These are phyloP conservation scores for Eurystomus gularis DNA, from an alignment of 2,113 vertebrate species.

Conservation along the genomic window DNA sequence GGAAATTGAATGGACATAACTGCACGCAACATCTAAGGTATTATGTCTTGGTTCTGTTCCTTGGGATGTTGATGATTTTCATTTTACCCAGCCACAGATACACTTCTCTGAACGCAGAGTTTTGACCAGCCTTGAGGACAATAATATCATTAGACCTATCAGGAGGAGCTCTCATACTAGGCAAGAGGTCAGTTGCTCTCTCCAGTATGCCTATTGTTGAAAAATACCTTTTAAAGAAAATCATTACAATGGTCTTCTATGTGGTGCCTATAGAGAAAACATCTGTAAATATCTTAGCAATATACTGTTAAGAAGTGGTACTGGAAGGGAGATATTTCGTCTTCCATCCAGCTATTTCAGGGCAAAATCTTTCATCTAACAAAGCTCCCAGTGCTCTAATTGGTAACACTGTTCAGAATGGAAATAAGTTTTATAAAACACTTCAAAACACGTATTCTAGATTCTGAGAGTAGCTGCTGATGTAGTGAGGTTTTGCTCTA, in stretches of 20 bases:
- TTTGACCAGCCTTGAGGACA: background rate
- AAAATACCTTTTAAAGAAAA: background rate
- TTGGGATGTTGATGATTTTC: conserved; percentile 24
- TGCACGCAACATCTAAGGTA: conserved; percentile 16
- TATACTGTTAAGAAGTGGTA: background rate
- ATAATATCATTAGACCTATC: background rate
- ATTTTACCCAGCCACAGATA: background rate
- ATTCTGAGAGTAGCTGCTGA: background rate
- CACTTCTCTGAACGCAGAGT: background rate
- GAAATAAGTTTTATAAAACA: background rate
- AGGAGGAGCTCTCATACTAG: background rate
- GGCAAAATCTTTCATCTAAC: background rate
- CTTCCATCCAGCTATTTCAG: background rate
- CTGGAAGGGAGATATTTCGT: background rate
- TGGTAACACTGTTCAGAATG: background rate
- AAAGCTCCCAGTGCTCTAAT: background rate
- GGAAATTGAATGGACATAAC: conserved; percentile 72
- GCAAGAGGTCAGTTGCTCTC: background rate
- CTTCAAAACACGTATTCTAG: background rate
- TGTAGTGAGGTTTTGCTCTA: background rate
- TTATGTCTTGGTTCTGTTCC: conserved; percentile 40
- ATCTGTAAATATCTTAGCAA: background rate
- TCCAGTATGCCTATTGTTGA: background rate
- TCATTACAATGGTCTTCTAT: background rate
- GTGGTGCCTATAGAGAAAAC: background rate